Evolutionary conservation across 1,140 invertebrate species (phyloP).

Genomic region (Ceratitis capitata): DNA sequence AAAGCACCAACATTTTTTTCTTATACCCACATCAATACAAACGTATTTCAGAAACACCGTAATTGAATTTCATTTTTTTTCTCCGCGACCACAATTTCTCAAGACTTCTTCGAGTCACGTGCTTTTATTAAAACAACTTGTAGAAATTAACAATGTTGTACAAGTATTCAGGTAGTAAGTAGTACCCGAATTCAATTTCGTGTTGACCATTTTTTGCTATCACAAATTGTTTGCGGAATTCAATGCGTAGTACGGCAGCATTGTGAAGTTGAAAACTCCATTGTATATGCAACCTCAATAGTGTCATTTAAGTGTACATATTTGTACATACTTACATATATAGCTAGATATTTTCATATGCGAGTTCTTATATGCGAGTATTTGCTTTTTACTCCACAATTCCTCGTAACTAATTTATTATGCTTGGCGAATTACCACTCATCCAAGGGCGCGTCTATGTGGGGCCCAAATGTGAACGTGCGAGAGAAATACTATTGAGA

Average conservation of each 20-base stretch:
- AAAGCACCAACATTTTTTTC: background rate
- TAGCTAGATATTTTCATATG: background rate
- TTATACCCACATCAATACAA: background rate
- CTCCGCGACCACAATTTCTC: background rate
- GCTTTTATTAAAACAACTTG: conserved; percentile 19
- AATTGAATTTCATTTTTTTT: background rate
- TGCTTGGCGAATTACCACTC: background rate
- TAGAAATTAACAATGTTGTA: background rate
- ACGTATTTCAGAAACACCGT: background rate
- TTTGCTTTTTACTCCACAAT: background rate
- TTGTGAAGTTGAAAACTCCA: background rate
- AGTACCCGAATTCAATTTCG: background rate
- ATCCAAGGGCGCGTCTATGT: conserved; percentile 30
- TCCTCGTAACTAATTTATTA: conserved; percentile 25
- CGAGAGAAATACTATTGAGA: too few species aligned
- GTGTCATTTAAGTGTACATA: background rate
- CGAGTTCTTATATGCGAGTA: too few species aligned
- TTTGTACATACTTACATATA: background rate
- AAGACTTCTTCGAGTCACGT: background rate
- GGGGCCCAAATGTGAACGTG: conserved; percentile 25
- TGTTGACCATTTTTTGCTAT: background rate
- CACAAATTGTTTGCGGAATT: conserved; percentile 30
- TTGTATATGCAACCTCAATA: background rate
- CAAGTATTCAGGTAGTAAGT: background rate
- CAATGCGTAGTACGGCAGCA: background rate